Evolutionary conservation across 2,113 vertebrate genomes (phyloP).

Genomic region (Eudyptes chrysolophus): DNA sequence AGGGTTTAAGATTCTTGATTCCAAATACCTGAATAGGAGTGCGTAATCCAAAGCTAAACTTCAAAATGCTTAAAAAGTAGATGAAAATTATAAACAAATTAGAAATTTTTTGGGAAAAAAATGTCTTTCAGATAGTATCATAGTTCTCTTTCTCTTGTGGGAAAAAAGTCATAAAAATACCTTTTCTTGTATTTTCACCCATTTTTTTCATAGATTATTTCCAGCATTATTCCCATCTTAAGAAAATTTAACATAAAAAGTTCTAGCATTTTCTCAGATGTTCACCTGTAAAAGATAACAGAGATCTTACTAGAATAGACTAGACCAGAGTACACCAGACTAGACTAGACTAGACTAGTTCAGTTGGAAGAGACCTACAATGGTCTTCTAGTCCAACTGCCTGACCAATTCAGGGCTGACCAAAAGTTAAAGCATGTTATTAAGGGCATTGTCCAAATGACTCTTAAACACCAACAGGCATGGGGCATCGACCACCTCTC

Average conservation of each 20-base stretch:
- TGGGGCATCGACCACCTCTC: neutral
- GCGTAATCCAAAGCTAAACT: neutral
- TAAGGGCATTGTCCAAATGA: neutral
- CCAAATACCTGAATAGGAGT: neutral
- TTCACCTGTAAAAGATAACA: neutral
- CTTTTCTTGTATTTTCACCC: neutral
- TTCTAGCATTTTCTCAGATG: neutral
- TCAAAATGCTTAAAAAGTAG: neutral
- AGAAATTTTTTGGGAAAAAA: rapidly evolving
- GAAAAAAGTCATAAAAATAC: neutral
- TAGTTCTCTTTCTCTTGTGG: neutral
- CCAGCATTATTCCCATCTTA: neutral
- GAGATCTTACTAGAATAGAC: neutral
- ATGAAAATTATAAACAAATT: neutral
- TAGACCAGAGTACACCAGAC: neutral
- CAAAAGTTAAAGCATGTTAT: neutral
- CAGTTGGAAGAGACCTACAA: neutral
- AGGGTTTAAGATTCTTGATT: neutral
- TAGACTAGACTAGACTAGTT: neutral
- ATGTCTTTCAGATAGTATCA: neutral
- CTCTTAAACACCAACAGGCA: neutral
- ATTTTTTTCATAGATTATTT: neutral
- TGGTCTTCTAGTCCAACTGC: too few relatives aligned
- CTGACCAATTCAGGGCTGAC: neutral
- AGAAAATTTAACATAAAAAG: neutral